Evolutionary conservation across 1,140 invertebrate genomes (phyloP).

Genomic region (Schlechtendalia chinensis): DNA sequence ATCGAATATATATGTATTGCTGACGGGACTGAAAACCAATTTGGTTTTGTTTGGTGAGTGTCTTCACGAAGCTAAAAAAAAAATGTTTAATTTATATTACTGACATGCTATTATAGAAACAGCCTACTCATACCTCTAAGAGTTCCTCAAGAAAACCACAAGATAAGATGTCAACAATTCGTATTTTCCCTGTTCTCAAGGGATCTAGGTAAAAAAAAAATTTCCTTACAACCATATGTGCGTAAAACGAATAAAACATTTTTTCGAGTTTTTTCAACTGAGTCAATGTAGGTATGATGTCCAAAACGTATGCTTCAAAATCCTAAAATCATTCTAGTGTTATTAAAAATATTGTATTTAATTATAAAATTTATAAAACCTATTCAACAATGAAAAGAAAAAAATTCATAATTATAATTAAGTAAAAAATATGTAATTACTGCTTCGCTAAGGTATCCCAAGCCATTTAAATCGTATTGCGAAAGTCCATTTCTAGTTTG

Average conservation of each 20-base stretch:
- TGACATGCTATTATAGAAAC: neutral
- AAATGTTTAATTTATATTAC: neutral
- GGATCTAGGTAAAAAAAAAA: constrained; percentile 96
- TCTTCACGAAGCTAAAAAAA: constrained; percentile 73
- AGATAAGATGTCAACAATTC: constrained; percentile 86
- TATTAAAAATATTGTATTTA: neutral
- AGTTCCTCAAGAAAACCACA: constrained; percentile 91
- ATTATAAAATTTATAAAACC: no score
- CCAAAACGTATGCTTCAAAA: constrained; percentile 91
- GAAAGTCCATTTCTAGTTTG: constrained; percentile 91
- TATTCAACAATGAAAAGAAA: no score
- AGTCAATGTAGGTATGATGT: constrained; percentile 85
- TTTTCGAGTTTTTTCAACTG: constrained; percentile 87
- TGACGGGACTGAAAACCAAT: constrained; percentile 93
- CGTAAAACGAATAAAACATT: constrained; percentile 93
- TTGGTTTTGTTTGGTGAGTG: constrained; percentile 80
- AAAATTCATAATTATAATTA: neutral
- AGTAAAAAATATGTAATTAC: constrained; percentile 62
- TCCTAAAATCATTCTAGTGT: constrained; percentile 62
- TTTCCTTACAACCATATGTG: constrained; percentile 91
- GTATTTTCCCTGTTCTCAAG: constrained; percentile 78
- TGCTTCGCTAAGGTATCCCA: constrained; percentile 85
- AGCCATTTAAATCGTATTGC: constrained; percentile 87
- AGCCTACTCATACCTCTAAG: constrained; percentile 65
- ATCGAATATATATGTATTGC: constrained; percentile 87